These are phyloP conservation scores for Bellardia bayeri DNA, from an alignment of 2,888 invertebrate species.

Conservation along the genomic window DNA sequence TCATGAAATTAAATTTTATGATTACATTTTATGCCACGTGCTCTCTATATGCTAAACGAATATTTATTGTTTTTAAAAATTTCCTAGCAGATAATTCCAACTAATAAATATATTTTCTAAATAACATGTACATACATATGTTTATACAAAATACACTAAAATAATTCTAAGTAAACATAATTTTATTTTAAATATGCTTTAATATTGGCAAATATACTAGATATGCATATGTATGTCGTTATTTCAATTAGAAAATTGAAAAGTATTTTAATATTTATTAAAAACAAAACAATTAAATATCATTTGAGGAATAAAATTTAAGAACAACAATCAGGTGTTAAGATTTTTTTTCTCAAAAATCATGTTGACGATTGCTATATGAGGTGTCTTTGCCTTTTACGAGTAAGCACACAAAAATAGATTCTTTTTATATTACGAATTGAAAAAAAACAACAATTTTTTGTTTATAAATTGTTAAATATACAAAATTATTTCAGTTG, in stretches of 20 bases:
- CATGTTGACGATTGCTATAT: conserved; percentile 58
- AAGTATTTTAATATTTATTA: conserved; percentile 14
- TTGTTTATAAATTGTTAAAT: conserved; percentile 62
- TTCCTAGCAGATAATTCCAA: background rate
- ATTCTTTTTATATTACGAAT: conserved; percentile 5
- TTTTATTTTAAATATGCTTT: background rate
- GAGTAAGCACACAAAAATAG: conserved; percentile 62
- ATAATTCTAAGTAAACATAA: background rate
- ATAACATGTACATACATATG: background rate
- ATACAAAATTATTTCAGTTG: conserved; percentile 37
- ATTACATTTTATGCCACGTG: too few relatives aligned
- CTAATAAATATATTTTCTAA: background rate
- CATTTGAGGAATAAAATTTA: background rate
- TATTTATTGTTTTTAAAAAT: too few relatives aligned
- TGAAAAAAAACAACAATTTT: conserved; percentile 10
- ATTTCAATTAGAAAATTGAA: background rate
- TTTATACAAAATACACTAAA: background rate
- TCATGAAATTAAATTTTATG: too few relatives aligned
- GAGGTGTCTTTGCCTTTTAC: conserved; percentile 63
- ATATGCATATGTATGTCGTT: background rate
- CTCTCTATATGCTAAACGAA: too few relatives aligned
- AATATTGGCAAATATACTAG: background rate
- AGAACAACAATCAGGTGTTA: background rate
- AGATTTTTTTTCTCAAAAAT: conserved; percentile 18
- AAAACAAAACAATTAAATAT: conserved; percentile 32